These are phyloP conservation scores for Pectinophora gossypiella DNA, from an alignment of 1,140 invertebrate species.

Conservation along the genomic window DNA sequence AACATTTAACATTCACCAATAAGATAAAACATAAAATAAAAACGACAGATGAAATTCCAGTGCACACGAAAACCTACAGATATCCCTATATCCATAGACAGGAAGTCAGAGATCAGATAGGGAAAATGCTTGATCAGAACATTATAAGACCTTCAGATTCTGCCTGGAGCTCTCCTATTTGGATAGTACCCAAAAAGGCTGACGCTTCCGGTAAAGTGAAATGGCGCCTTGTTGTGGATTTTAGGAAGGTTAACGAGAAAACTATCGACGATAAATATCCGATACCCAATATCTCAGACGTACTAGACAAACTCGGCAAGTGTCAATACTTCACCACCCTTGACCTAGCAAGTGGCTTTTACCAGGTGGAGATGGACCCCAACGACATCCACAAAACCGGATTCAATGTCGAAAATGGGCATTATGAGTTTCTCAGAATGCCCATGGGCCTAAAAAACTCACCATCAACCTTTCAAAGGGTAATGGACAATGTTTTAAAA, in stretches of 20 bases:
- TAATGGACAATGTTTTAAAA: constrained; percentile 1
- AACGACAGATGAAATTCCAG: not conserved
- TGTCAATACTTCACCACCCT: constrained; percentile 1
- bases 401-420: not conserved
- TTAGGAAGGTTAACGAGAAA: too few relatives aligned
- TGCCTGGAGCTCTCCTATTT: too few relatives aligned
- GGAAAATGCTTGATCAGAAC: not conserved
- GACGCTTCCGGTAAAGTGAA: too few relatives aligned
- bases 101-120: not conserved
- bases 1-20: not conserved
- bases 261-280: not conserved
- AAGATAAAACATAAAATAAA: not conserved
- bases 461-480: too few relatives aligned
- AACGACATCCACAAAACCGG: not conserved
- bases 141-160: not conserved
- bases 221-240: too few relatives aligned
- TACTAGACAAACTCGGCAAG: not conserved
- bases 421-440: too few relatives aligned
- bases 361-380: too few relatives aligned
- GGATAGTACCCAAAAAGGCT: too few relatives aligned
- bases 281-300: not conserved
- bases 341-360: not conserved
- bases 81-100: not conserved
- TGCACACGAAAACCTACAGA: not conserved
- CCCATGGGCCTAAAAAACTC: too few relatives aligned